Evolutionary conservation across 2,797 vertebrate species (phyloP), one percentile per base, ranked within the genome.

Genomic region (Cirrhinus molitorella): DNA sequence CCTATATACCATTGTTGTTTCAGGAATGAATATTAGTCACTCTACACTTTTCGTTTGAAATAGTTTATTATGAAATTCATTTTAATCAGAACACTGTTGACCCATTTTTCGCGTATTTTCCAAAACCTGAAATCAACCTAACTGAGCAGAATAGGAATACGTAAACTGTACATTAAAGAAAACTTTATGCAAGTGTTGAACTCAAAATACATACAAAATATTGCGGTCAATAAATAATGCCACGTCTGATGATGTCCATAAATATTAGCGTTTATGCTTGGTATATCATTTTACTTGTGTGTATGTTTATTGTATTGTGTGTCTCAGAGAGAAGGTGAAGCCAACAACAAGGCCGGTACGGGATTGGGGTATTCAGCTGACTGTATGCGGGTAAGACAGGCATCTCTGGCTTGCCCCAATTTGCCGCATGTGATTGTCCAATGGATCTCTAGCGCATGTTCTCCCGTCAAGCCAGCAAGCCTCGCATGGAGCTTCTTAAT

Each of bases 401-500:
- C 91, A 85, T 85, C 90, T 87, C 70, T 85, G 87, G 85, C 92
- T 87, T 90, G 87, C 91, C 91, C 91, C 91, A 92, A 92, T 94
- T 95, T 95, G 90, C 92, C 88, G 84, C 85, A 86, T 85, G 92
- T 93, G 94, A 95, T 95, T 93, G 94, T 96, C 93, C 94, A 91
- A 90, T 90, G 88, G 91, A 91, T 90, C 88, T 90, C 77, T 83
- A 78, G 90, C 88, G 71, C 79, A 77, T 83, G 79, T 80, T 83
- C 75, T 85, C 82, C 86, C 68, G 57, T 88, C 89, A 89, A 84
- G 84, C 86, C 85, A 80, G 88, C 85, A 65, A 94, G 89, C 92
- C 31, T 87, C 43, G 74, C 51, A n/a, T 21, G 45, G 66, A 75
- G 78, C 55, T 75, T 84, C 84, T 75, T 96, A 96, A 97, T 97